Conservation (phyloP, 2,113 vertebrate genomes). For the Sander lucioperca region DNA sequence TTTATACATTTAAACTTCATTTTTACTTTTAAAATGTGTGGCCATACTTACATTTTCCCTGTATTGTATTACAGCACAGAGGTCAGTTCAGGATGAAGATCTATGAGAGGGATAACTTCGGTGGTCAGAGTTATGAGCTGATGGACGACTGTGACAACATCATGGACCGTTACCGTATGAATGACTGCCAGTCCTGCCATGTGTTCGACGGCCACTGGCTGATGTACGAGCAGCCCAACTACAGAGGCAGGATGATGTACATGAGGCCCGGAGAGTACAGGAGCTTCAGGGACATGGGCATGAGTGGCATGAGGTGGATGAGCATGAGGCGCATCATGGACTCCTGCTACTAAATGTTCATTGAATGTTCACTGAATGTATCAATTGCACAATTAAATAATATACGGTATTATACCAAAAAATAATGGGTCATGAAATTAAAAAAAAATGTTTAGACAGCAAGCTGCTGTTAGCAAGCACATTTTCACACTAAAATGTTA, state of each 20-base stretch:
- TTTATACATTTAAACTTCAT: background rate
- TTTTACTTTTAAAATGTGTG: background rate
- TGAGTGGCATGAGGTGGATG: slow-evolving; percentile 63
- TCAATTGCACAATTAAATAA: slow-evolving; percentile 35
- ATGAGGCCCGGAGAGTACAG: slow-evolving; percentile 80
- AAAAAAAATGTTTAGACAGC: background rate
- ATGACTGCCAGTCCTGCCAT: slow-evolving; percentile 75
- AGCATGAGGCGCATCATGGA: slow-evolving; percentile 81
- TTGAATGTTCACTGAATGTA: slow-evolving; percentile 18
- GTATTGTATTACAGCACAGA: slow-evolving; percentile 72
- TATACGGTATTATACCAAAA: background rate
- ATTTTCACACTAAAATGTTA: background rate
- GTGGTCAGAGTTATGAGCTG: slow-evolving; percentile 62
- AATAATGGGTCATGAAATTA: background rate
- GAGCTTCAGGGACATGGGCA: slow-evolving; percentile 75
- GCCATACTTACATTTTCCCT: background rate
- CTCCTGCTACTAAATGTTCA: too few species aligned
- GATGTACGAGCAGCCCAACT: slow-evolving; percentile 83
- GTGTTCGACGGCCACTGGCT: slow-evolving; percentile 85
- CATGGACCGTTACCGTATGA: slow-evolving; percentile 63
- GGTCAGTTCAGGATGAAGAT: slow-evolving; percentile 82
- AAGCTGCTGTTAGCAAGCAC: background rate
- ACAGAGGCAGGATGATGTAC: slow-evolving; percentile 76
- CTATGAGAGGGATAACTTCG: slow-evolving; percentile 81
- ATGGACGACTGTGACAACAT: slow-evolving; percentile 70